Evolutionary conservation across 2,888 invertebrate genomes (phyloP), one percentile per base, ranked within the genome.

Genomic region (Yponomeuta cagnagella): DNA sequence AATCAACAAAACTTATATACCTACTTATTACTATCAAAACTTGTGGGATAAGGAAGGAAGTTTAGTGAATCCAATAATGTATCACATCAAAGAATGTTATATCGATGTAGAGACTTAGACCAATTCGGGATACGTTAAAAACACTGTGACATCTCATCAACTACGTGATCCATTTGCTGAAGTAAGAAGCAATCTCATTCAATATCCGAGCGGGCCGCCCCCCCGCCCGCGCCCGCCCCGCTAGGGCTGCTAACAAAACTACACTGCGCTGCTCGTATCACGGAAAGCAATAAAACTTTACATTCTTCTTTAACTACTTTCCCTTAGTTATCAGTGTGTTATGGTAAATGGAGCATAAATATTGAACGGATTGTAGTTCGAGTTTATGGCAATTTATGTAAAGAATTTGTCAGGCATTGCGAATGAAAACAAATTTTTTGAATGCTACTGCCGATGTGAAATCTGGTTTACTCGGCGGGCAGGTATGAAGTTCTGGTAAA

Each of bases 111-210:
- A 1, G 23, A 83, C 52, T 58, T 58, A 58, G 86, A 84, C 85
- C 84, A 87, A 90, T 90, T 90, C 88, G 88, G 89, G 89, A 90
- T 89, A 74, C 74, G 90, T 92, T 92, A 92, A 93, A 70, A 93
- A 93, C 93, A 93, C 90, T 89, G 93, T 91, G 93, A 93, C 93
- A 91, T 93, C 92, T 92, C 92, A 93, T 93, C 92, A 92, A 88
- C 87, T 93, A 93, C 93, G 93, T 93, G 92, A 93, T 93, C 93
- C 93, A 93, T 93, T 93, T 92, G 92, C 88, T 88, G 90, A 92
- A 90, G 92, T 93, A 92, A 93, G 92, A 92, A 92, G 92, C 92
- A 92, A 93, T 93, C 93, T 92, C 92, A 92, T 93, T 92, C 93
- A 93, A 93, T 92, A 91, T 91, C 88, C 84, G 82, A 77, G 82